These are phyloP conservation scores for Conomelus anceps DNA, from an alignment of 2,888 invertebrate species.

Conservation along the genomic window DNA sequence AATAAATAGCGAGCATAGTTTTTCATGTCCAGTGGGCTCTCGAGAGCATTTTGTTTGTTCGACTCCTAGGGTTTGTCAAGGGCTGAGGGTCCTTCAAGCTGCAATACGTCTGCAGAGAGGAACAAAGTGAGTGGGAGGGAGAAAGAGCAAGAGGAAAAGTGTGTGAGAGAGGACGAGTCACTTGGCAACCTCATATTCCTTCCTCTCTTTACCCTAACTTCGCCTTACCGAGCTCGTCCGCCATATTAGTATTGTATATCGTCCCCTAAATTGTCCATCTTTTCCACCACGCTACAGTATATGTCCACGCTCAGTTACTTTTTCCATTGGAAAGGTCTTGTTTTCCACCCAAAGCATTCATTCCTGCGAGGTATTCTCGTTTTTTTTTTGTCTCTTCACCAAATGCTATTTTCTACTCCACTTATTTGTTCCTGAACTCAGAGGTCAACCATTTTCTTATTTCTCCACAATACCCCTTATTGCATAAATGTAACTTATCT, in stretches of 20 bases:
- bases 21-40: background rate
- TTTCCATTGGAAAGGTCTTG: background rate
- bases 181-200: background rate
- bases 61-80: background rate
- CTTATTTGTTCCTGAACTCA: background rate
- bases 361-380: background rate
- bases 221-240: background rate
- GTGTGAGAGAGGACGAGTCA: too few species aligned
- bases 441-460: background rate
- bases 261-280: background rate
- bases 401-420: background rate
- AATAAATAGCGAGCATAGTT: background rate
- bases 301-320: background rate
- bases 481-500: too few species aligned
- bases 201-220: background rate
- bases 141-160: background rate
- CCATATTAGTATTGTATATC: background rate
- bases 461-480: background rate
- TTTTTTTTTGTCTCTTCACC: background rate
- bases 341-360: too few species aligned
- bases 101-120: background rate
- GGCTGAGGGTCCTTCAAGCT: background rate
- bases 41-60: background rate
- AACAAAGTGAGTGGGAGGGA: background rate
- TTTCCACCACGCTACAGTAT: background rate